phyloP scores from a whole-genome alignment of 2,888 invertebrate species.

The Apotomis turbidana region DNA sequence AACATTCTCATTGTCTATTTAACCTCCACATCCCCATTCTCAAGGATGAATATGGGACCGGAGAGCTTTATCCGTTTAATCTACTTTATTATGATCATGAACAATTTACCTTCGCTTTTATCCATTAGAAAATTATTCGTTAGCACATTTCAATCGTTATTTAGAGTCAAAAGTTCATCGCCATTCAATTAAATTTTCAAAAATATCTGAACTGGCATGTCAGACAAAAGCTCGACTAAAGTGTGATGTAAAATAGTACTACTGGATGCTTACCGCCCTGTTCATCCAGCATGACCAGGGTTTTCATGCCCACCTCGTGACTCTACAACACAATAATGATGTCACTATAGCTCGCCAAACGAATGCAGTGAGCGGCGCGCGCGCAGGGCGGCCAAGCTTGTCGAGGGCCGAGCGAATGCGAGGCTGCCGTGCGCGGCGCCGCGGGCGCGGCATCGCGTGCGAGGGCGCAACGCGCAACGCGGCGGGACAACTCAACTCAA shows the following conservation, averaged over 20 bases:
- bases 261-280: conserved; percentile 98
- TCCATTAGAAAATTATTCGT: conserved; percentile 75
- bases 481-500: conserved; percentile 68
- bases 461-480: conserved; percentile 52
- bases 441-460: conserved; percentile 30
- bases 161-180: conserved; percentile 65
- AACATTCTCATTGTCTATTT: conserved; percentile 58
- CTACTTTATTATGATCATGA: conserved; percentile 72
- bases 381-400: conserved; percentile 57
- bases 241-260: conserved; percentile 80
- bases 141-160: conserved; percentile 73
- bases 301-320: conserved; percentile 99
- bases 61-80: conserved; percentile 65
- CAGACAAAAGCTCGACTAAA: conserved; percentile 81
- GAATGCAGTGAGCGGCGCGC: conserved; percentile 67
- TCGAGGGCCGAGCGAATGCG: conserved; percentile 41
- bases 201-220: conserved; percentile 78
- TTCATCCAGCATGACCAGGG: conserved; percentile 99
- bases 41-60: conserved; percentile 54
- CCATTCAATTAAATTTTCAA: conserved; percentile 73
- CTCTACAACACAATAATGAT: conserved; percentile 93
- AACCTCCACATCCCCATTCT: conserved; percentile 61
- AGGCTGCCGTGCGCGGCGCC: conserved; percentile 23
- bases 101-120: conserved; percentile 73
- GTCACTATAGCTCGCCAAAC: conserved; percentile 84